A percentile compares a stretch with the other conserved stretches of the same genome.
These are phyloP conservation scores for Neodiprion lecontei DNA, from an alignment of 1,140 invertebrate genomes.

Conservation along the genomic window DNA sequence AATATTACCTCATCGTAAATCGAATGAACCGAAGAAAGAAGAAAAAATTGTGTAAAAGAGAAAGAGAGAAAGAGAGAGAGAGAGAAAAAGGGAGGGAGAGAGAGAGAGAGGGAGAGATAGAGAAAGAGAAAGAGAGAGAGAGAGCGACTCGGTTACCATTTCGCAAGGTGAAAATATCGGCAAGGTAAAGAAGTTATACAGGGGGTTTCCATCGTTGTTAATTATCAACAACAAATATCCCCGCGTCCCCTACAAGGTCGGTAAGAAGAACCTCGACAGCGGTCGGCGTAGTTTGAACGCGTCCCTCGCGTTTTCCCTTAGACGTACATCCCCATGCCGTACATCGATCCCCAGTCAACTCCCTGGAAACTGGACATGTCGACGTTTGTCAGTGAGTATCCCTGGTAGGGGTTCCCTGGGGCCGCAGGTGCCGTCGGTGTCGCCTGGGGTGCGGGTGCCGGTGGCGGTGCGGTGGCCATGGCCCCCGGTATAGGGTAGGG, in stretches of 20 bases:
- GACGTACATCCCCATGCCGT: constrained; percentile 90
- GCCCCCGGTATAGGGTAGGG: constrained; percentile 73
- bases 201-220: no score
- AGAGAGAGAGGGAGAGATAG: neutral
- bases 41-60: neutral
- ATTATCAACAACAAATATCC: no score
- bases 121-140: neutral
- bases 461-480: constrained; percentile 61
- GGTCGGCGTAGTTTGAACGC: neutral
- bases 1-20: no score
- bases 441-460: constrained; percentile 63
- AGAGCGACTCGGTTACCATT: neutral
- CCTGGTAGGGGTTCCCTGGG: constrained; percentile 76
- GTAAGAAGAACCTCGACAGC: no score
- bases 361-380: constrained; percentile 92
- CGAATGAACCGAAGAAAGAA: constrained; percentile 6
- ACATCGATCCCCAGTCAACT: constrained; percentile 89
- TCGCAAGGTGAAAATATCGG: no score
- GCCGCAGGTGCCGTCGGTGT: constrained; percentile 65
- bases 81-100: neutral
- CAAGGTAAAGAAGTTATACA: no score
- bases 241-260: no score
- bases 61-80: no score
- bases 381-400: constrained; percentile 84
- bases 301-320: constrained; percentile 55